Evolutionary conservation across 2,888 invertebrate genomes (phyloP).

Genomic region (Nezara viridula): DNA sequence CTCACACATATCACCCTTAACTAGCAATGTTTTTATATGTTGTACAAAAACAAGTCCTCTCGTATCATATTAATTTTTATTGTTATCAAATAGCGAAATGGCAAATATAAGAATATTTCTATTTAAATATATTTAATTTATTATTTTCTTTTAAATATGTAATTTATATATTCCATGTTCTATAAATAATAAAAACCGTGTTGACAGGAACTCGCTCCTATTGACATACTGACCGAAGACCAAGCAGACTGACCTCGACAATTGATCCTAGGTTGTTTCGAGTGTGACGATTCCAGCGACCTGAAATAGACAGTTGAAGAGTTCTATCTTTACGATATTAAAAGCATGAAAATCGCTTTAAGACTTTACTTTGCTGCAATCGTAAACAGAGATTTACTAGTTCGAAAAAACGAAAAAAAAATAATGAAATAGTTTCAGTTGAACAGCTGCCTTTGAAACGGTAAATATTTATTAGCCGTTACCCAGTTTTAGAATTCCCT

Average conservation of each 20-base stretch:
- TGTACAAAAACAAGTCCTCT: no score
- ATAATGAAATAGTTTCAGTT: neutral
- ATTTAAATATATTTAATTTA: no score
- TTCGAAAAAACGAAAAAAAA: neutral
- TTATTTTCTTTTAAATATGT: no score
- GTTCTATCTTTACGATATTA: neutral
- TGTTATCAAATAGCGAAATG: no score
- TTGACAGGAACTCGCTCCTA: neutral
- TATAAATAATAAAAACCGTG: no score
- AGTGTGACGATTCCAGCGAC: neutral
- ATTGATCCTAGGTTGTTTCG: neutral
- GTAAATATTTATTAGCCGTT: conserved; percentile 23
- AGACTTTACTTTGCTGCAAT: neutral
- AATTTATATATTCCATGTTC: no score
- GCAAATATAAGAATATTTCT: no score
- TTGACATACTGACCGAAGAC: neutral
- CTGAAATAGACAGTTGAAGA: neutral
- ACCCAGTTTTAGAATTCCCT: neutral
- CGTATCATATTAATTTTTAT: no score
- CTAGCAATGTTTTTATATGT: no score
- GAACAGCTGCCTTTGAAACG: neutral
- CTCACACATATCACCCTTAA: no score
- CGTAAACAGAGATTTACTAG: neutral
- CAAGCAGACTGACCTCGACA: neutral
- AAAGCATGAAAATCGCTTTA: neutral